phyloP scores from a whole-genome alignment of 2,113 vertebrate genomes.

The Zosterops japonicus region DNA sequence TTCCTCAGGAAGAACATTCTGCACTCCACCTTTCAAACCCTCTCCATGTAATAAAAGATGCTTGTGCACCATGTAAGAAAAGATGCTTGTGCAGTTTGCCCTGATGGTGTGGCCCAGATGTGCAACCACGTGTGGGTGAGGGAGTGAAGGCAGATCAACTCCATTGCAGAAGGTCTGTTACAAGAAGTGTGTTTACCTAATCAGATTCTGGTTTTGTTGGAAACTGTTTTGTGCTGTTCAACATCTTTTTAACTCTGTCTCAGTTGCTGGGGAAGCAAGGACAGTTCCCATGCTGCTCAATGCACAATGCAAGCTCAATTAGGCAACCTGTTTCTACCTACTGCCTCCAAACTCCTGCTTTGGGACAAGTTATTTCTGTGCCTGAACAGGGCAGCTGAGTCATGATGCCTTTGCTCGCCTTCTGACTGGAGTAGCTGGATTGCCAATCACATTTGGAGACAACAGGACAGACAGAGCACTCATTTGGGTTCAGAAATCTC shows the following conservation, averaged over 20 bases:
- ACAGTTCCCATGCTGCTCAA: neutral
- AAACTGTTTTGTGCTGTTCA: neutral
- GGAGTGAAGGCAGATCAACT: neutral
- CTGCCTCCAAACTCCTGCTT: neutral
- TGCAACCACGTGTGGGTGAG: accelerated
- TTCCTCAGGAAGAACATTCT: neutral
- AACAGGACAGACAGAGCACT: neutral
- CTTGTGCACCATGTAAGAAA: neutral
- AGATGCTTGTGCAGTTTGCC: neutral
- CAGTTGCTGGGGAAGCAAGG: neutral
- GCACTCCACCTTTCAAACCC: neutral
- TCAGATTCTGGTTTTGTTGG: neutral
- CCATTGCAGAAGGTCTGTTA: neutral
- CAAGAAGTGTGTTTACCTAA: neutral
- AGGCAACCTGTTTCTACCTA: neutral
- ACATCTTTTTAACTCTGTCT: neutral
- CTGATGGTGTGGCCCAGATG: accelerated
- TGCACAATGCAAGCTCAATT: neutral
- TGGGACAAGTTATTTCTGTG: neutral
- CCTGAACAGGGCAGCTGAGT: neutral
- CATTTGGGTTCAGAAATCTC: neutral
- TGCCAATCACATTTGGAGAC: neutral
- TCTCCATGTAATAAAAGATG: neutral
- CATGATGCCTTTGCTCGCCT: neutral
- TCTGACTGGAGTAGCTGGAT: neutral